Evolutionary conservation across 2,888 invertebrate genomes (phyloP).

Genomic region (Philereme transversata): DNA sequence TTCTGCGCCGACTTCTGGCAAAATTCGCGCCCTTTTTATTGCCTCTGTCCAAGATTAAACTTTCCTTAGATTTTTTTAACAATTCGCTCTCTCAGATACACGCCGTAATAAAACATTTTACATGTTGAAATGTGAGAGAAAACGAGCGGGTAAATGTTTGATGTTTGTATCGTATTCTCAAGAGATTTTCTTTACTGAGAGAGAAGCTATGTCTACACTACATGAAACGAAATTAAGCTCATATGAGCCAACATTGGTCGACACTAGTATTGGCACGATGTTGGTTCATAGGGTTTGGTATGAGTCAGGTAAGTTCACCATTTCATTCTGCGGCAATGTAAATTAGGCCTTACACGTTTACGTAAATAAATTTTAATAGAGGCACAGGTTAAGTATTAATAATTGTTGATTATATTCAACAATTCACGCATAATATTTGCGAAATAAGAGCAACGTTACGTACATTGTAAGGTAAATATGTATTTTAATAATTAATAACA

Average conservation of each 20-base stretch:
- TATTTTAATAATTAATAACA: conserved; percentile 12
- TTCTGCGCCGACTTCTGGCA: conserved; percentile 73
- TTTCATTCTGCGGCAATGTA: too few relatives aligned
- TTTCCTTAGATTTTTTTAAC: conserved; percentile 61
- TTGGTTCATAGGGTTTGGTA: too few relatives aligned
- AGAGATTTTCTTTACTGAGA: conserved; percentile 23
- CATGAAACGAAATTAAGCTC: neutral
- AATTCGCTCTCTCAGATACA: conserved; percentile 59
- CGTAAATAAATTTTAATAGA: conserved; percentile 16
- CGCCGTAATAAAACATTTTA: conserved; percentile 52
- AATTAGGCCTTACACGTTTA: neutral
- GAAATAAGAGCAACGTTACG: conserved; percentile 3
- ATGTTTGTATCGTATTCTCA: conserved; percentile 30
- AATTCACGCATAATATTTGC: conserved; percentile 1
- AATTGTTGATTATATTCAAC: neutral
- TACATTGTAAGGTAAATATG: conserved; percentile 4
- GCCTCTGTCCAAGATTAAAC: conserved; percentile 80
- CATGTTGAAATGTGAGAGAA: conserved; percentile 35
- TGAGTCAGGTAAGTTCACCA: too few relatives aligned
- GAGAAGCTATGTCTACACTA: conserved; percentile 10
- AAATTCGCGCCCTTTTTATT: conserved; percentile 81
- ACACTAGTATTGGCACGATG: too few relatives aligned
- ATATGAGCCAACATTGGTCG: too few relatives aligned
- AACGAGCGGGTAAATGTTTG: conserved; percentile 34
- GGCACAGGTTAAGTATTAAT: conserved; percentile 17